A percentile compares a stretch with the other conserved stretches of the same genome.
phyloP scores from a whole-genome alignment of 2,888 invertebrate genomes.

The Pheosia tremula region DNA sequence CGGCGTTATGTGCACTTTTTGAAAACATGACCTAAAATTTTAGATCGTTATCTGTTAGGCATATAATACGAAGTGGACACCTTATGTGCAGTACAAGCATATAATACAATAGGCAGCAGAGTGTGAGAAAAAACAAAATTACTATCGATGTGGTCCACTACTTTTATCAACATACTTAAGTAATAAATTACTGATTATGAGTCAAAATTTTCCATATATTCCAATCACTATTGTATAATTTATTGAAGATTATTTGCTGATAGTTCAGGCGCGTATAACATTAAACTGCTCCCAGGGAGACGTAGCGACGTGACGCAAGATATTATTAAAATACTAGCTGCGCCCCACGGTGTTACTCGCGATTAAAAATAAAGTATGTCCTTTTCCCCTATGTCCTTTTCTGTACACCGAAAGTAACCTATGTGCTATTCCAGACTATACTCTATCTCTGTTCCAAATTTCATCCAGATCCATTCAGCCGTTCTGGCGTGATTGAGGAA shows the following conservation, averaged over 20 bases:
- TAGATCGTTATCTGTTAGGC: not conserved
- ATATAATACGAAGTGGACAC: too few species aligned
- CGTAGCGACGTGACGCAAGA: not conserved
- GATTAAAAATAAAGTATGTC: too few species aligned
- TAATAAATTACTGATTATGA: too few species aligned
- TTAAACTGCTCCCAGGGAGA: not conserved
- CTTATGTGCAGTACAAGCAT: not conserved
- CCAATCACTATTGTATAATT: not conserved
- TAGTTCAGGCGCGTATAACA: not conserved
- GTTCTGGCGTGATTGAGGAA: too few species aligned
- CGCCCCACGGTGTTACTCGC: too few species aligned
- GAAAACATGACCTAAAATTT: constrained; percentile 3
- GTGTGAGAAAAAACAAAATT: not conserved
- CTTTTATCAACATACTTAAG: not conserved
- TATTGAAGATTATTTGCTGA: not conserved
- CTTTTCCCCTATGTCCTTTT: too few species aligned
- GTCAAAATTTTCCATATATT: not conserved
- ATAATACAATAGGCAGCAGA: not conserved
- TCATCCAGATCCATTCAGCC: too few species aligned
- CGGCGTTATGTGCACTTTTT: not conserved
- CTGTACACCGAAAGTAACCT: too few species aligned
- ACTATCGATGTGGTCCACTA: not conserved
- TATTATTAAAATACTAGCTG: too few species aligned
- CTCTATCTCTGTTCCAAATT: too few species aligned
- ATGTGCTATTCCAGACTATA: too few species aligned